Evolutionary conservation across 2,797 vertebrate genomes (phyloP), one percentile per base, ranked within the genome.

Genomic region (Diglossa cyanea): DNA sequence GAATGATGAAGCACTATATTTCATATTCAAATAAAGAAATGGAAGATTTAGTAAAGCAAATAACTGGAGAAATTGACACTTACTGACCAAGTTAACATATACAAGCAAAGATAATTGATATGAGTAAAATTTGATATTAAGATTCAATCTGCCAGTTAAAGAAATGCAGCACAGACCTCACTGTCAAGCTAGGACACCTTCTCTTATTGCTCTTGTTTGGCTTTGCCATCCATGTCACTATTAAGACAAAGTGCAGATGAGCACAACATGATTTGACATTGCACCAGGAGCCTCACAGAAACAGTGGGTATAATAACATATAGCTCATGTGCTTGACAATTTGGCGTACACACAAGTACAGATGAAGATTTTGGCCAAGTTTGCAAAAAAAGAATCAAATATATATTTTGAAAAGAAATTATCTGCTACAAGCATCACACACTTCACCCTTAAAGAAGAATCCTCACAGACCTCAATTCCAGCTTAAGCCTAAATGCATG

Each of bases 31-130:
- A 79, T 37, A 71, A 76, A 74, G 60, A 88, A 93, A 60, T 70
- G 37, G 48, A 86, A 90, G 73, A 31, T 61, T 83, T 75, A 72
- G 39, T 57, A 78, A 83, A 94, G 76, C 73, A 95, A 93, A 68
- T 76, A 88, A 61, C 72, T 48, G 13, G 10, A 76, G 37, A 79
- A 91, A 92, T 53, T 5, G 0, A 35, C 55, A 82, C 70, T 92
- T 79, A 71, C 30, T 70, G 48, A 84, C 20, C n/a, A 72, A 91
- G 57, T 50, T 60, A 77, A 62, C 1, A 4, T 65, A 68, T 18
- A 85, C 45, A 76, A 45, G 53, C 13, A 67, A 87, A 87, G 58
- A 71, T 25, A 89, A 94, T 53, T 67, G 21, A 77, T 47, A 60
- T 7, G 21, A 92, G 37, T 33, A 73, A 76, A 81, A 63, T 62